Base-by-base conservation (phyloP, 2,888 invertebrate genomes). In the Molanna angustata region DNA sequence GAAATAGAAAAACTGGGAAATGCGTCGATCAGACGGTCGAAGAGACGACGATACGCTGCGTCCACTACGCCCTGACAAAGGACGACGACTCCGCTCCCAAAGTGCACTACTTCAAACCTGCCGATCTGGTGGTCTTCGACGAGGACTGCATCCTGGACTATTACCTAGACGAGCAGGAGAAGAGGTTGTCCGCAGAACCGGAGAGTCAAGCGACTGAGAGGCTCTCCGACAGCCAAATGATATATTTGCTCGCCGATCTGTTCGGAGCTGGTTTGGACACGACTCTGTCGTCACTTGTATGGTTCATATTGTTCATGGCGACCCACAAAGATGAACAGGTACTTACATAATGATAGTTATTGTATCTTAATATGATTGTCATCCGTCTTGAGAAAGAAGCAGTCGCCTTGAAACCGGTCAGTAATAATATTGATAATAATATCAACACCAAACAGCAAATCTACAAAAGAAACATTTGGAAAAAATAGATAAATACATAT, bases 191-290 rank as follows among this genome's bases (percentile, higher is more conserved):
- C 57, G 70, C 67, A 44, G 70, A 61, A 45, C 65, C 67, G 1
- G 74, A 78, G 37, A 31, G 21, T 17, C 72, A 71, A 4, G 65
- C 67, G 3, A 69, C 72, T n/a, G 66, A 67, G 46, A 79, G 78
- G 61, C 84, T 84, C 64, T 82, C 74, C 13, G 78, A 82, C 60
- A 76, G 80, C 48, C 92, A 94, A 65, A 72, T 90, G 64, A 71
- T 83, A 61, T 88, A 86, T 67, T 73, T 92, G 20, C 66, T 92
- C 54, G 88, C 88, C 2, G 94, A 94, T 69, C 74, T 93, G 64
- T 90, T 90, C 64, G 91, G 92, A 0, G 93, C 93, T 11, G 90
- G 91, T 3, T 78, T 90, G 45, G 94, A 94, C 63, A 93, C 94
- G 0, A 87, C 90, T 0, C 70, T 89, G 50, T 83, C 86, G 0